Evolutionary conservation across 1,140 invertebrate species (phyloP).

Genomic region (Heliconius eleuchia): DNA sequence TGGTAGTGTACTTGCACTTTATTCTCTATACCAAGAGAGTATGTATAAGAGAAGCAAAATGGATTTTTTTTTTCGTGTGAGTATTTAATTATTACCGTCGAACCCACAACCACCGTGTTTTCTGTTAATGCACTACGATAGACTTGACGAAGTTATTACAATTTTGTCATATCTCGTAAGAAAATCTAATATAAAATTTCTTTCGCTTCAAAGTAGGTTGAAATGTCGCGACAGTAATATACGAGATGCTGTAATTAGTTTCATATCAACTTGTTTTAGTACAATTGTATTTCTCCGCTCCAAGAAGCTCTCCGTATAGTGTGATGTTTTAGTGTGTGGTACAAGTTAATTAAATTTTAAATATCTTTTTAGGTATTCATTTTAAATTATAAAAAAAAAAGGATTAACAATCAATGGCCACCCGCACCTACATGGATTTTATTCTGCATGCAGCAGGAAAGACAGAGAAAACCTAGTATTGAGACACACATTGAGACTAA

Average conservation of each 20-base stretch:
- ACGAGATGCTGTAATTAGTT: constrained; percentile 30
- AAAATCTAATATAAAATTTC: background rate
- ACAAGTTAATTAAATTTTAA: background rate
- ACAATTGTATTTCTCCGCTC: constrained; percentile 27
- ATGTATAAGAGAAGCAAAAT: no score
- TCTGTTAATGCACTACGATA: background rate
- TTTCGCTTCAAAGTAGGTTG: background rate
- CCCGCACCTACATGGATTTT: no score
- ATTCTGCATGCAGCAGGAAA: no score
- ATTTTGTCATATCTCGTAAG: background rate
- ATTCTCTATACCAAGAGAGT: no score
- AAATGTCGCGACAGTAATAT: constrained; percentile 12
- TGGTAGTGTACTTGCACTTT: no score
- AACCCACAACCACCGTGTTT: background rate
- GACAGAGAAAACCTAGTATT: no score
- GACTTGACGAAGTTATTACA: background rate
- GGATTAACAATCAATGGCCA: no score
- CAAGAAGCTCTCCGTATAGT: constrained; percentile 23
- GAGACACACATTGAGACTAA: no score
- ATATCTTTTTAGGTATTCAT: background rate
- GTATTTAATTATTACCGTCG: no score
- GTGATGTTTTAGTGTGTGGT: constrained; percentile 17
- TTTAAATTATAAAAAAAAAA: no score
- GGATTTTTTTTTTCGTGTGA: no score
- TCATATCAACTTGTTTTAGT: constrained; percentile 29